Base-by-base conservation (phyloP, 2,888 invertebrate genomes). In the Tortricodes alternella region DNA sequence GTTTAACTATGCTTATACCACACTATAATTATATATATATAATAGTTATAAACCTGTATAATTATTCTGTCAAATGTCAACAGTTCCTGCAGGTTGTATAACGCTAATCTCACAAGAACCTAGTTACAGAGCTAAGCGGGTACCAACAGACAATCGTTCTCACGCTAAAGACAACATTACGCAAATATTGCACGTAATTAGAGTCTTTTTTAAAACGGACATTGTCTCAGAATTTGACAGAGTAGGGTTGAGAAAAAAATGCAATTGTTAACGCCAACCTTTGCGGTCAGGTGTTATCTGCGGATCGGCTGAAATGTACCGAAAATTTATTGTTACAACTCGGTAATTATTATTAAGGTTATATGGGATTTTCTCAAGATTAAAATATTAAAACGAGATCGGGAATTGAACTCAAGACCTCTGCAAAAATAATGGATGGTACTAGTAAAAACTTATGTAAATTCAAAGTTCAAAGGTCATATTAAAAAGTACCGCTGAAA, bases 131-230 rank as follows among this genome's bases (percentile, higher is more conserved):
- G 55, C 43, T 55, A 55, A 48, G 55, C 49, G 18, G 55, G 27
- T 7, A 43, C 34, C 7, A 11, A 46, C 34, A 34, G 34, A 46
- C 35, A 53, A 56, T 60, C 43, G 49, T 55, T 59, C 59, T 38
- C 59, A 59, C 59, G 59, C 52, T 29, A 46, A 53, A 55, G 48
- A 49, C 64, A 59, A 68, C 61, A 76, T 86, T 85, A 80, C 86
- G 85, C 82, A 85, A 85, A 79, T 76, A 72, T 70, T 66, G 69
- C 69, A 67, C 71, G 67, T 78, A 82, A 85, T 85, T 84, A 83
- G 68, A 67, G 64, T 68, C 73, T 78, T 77, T 71, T 76, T 74
- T 71, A 73, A 71, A 75, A 76, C 75, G 77, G 75, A 81, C 80
- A 80, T 76, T 81, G 77, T 75, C 60, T 67, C 39, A 70, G 63